These are phyloP conservation scores for Forbesichthys papilliferus DNA, from an alignment of 2,113 vertebrate genomes.

Conservation along the genomic window DNA sequence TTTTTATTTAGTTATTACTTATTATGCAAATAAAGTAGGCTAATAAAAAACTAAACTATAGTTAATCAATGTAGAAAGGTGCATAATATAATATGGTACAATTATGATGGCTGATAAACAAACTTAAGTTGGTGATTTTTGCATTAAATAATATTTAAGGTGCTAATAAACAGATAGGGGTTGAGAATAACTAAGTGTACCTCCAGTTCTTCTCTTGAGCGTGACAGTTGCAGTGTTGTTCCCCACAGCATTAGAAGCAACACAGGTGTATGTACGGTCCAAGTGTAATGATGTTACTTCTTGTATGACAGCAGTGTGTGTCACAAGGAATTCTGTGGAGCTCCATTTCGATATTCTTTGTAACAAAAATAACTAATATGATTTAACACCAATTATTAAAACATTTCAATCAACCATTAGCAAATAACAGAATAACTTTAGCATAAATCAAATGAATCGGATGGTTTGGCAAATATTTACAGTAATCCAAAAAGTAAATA, in stretches of 20 bases:
- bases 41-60: too few relatives aligned
- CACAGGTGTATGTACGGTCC: constrained; percentile 75
- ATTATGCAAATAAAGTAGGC: too few relatives aligned
- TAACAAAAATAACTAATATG: background rate
- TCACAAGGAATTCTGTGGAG: constrained; percentile 35
- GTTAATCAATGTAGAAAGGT: too few relatives aligned
- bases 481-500: too few relatives aligned
- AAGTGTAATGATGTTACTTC: constrained; percentile 77
- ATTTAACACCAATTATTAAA: background rate
- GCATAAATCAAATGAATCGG: background rate
- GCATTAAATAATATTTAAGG: background rate
- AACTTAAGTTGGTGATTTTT: too few relatives aligned
- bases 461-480: too few relatives aligned
- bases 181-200: constrained; percentile 28
- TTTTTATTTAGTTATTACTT: too few relatives aligned
- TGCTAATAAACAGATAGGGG: background rate
- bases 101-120: background rate
- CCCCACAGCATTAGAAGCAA: constrained; percentile 80
- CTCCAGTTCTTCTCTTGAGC: constrained; percentile 68
- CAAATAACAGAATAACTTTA: background rate
- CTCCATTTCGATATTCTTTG: constrained; percentile 14
- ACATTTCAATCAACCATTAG: background rate
- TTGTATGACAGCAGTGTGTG: constrained; percentile 49
- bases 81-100: too few relatives aligned
- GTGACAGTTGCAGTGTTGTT: constrained; percentile 68